These are phyloP conservation scores for Belgica antarctica DNA, from an alignment of 2,888 invertebrate genomes.

Conservation along the genomic window DNA sequence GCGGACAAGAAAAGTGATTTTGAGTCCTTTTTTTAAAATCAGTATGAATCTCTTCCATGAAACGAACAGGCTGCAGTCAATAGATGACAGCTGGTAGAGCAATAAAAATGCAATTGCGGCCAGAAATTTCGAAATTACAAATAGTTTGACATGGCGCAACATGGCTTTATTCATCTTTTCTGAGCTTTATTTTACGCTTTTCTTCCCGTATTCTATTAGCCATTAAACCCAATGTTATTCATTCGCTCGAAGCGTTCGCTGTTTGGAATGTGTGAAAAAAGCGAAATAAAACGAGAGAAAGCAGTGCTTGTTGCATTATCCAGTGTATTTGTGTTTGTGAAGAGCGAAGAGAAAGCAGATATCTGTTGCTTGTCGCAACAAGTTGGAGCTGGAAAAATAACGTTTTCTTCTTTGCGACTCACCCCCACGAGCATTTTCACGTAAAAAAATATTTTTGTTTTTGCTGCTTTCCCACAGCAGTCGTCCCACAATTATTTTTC, in stretches of 20 bases:
- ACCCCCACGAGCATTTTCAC: too few species aligned
- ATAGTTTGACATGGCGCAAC: background rate
- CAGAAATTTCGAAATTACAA: background rate
- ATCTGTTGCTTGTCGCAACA: constrained; percentile 41
- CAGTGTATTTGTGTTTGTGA: background rate
- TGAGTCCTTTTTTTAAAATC: too few species aligned
- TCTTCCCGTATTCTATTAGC: background rate
- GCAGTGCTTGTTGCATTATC: background rate
- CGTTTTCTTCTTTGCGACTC: constrained; percentile 14
- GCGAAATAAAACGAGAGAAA: background rate
- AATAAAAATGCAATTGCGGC: background rate
- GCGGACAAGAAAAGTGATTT: too few species aligned
- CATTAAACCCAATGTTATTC: background rate
- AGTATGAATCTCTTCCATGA: background rate
- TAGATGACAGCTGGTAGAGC: background rate
- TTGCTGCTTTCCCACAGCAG: background rate
- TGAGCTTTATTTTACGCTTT: too few species aligned
- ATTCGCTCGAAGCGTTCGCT: background rate
- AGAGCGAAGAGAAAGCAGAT: background rate
- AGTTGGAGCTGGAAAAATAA: constrained; percentile 18
- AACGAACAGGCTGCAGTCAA: too few species aligned
- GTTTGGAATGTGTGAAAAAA: background rate
- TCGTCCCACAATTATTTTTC: constrained; percentile 24
- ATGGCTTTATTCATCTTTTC: constrained; percentile 9
- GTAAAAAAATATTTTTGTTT: too few species aligned